Percentiles rank a stretch among this genome's conserved stretches.
These are phyloP conservation scores for Meda fulgida DNA, from an alignment of 2,797 vertebrate species.

Conservation along the genomic window DNA sequence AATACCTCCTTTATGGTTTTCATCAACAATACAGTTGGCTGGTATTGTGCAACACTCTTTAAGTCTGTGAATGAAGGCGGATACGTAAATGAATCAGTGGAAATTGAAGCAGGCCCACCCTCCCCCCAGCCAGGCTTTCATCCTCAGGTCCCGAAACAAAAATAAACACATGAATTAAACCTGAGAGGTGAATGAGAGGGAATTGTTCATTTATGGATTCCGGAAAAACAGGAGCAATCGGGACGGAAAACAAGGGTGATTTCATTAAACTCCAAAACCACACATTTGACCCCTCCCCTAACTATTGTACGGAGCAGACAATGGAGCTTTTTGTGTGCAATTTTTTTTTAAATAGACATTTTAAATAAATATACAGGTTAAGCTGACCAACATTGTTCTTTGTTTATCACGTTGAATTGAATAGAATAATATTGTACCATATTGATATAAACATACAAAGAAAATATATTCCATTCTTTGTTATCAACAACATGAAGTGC, in stretches of 20 bases:
- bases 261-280: conserved; percentile 66
- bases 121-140: conserved; percentile 62
- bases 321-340: conserved; percentile 18
- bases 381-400: not conserved
- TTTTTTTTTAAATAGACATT: not conserved
- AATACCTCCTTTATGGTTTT: conserved; percentile 73
- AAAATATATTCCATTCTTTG: too few relatives aligned
- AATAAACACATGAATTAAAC: conserved; percentile 74
- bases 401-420: not conserved
- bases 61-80: conserved; percentile 63
- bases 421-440: too few relatives aligned
- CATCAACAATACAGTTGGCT: conserved; percentile 66
- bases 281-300: conserved; percentile 54
- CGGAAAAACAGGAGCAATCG: conserved; percentile 72
- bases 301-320: conserved; percentile 45
- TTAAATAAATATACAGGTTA: not conserved
- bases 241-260: conserved; percentile 66
- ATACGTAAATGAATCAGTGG: conserved; percentile 69
- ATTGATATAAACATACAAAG: too few relatives aligned
- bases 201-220: conserved; percentile 70
- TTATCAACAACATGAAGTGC: not conserved
- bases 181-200: conserved; percentile 69
- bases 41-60: conserved; percentile 65
- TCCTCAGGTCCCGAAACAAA: conserved; percentile 64
- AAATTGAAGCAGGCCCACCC: conserved; percentile 66